phyloP scores from a whole-genome alignment of 2,113 vertebrate species.

The Scolopax mira region DNA sequence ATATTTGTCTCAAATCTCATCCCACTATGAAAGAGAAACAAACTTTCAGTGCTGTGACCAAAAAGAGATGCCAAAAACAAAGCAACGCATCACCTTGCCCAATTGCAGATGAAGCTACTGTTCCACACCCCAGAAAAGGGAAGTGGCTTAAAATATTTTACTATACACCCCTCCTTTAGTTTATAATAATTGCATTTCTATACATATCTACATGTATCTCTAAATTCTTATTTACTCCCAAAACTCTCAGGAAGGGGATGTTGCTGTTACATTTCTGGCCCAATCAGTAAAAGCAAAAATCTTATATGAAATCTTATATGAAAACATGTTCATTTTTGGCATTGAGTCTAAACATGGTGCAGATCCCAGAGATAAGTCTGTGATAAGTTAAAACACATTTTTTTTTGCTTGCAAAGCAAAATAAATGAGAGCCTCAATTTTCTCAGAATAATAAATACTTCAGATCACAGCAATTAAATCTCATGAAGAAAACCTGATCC shows the following conservation, averaged over 20 bases:
- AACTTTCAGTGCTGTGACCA: not conserved
- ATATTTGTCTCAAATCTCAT: not conserved
- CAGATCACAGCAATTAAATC: not conserved
- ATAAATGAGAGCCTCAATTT: not conserved
- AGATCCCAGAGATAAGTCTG: not conserved
- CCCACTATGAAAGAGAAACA: not conserved
- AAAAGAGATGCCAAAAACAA: not conserved
- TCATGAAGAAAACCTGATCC: not conserved
- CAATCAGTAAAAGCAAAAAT: not conserved
- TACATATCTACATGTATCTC: not conserved
- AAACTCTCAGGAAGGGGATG: not conserved
- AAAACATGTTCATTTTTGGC: not conserved
- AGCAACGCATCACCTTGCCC: not conserved
- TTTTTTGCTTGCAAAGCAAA: constrained; percentile 6
- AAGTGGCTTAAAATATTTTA: not conserved
- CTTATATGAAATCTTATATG: not conserved
- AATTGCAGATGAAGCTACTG: not conserved
- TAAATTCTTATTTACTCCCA: not conserved
- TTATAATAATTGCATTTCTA: not conserved
- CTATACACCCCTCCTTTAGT: not conserved
- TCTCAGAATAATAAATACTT: not conserved
- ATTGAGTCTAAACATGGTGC: not conserved
- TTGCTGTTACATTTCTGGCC: not conserved
- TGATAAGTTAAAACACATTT: not conserved
- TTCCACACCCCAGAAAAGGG: not conserved